Evolutionary conservation across 2,888 invertebrate genomes (phyloP).

Genomic region (Dendrolimus pini): DNA sequence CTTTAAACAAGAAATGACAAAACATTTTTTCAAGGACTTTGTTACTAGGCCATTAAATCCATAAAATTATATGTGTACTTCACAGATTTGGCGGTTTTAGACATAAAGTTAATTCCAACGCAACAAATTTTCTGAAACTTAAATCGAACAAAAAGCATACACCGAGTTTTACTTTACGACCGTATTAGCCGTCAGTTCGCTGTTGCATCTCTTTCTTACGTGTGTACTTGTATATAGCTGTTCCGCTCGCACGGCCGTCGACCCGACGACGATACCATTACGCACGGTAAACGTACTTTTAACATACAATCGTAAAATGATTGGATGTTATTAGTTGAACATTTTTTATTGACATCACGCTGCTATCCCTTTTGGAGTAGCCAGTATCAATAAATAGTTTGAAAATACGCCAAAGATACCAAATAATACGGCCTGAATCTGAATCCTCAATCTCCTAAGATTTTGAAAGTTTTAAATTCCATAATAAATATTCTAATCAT

Average conservation of each 20-base stretch:
- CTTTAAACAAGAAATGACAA: no score
- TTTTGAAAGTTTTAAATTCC: no score
- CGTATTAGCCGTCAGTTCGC: slow-evolving; percentile 47
- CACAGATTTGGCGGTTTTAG: no score
- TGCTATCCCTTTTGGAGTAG: slow-evolving; percentile 1
- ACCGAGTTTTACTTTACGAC: slow-evolving; percentile 51
- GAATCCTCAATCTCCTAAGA: slow-evolving; percentile 11
- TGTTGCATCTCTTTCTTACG: slow-evolving; percentile 22
- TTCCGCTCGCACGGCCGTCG: slow-evolving; percentile 50
- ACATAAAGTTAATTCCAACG: no score
- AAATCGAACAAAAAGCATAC: slow-evolving; percentile 43
- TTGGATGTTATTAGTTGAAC: slow-evolving; percentile 30
- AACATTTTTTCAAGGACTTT: no score
- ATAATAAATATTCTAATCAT: no score
- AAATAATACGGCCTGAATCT: neutral
- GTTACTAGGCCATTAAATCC: no score
- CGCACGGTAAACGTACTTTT: slow-evolving; percentile 30
- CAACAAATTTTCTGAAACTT: neutral
- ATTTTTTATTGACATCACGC: slow-evolving; percentile 2
- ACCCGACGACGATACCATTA: slow-evolving; percentile 42
- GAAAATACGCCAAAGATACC: neutral
- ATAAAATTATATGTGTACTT: no score
- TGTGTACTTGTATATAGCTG: slow-evolving; percentile 8
- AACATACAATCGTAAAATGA: slow-evolving; percentile 30
- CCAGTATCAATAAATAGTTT: slow-evolving; percentile 10